Percentiles rank a stretch among this genome's conserved stretches.
Conservation (phyloP, 2,113 vertebrate species). For the Platichthys flesus region DNA sequence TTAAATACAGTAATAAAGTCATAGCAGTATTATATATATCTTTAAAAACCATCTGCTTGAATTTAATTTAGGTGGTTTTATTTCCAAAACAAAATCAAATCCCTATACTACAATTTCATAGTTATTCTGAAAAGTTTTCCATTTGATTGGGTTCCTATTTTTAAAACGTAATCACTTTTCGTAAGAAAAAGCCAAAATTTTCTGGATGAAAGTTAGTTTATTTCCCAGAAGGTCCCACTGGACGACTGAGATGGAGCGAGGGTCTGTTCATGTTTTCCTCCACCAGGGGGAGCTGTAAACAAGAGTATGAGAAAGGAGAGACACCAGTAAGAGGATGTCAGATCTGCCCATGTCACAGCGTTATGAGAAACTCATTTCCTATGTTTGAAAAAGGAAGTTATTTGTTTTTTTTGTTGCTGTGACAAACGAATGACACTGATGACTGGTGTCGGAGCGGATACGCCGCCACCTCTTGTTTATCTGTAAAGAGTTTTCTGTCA, state of each 20-base stretch:
- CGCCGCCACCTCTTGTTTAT: neutral
- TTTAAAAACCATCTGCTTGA: too few relatives aligned
- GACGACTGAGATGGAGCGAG: neutral
- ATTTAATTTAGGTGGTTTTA: neutral
- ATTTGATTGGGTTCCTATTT: too few relatives aligned
- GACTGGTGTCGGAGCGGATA: neutral
- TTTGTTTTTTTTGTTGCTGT: neutral
- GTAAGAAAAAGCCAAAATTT: neutral
- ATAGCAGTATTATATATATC: too few relatives aligned
- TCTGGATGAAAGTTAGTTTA: neutral
- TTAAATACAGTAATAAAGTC: too few relatives aligned
- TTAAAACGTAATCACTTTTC: neutral
- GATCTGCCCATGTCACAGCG: neutral
- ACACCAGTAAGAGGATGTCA: neutral
- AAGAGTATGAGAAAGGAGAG: neutral
- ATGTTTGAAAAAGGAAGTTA: slow-evolving; percentile 19
- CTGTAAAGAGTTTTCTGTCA: neutral
- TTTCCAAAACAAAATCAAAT: too few relatives aligned
- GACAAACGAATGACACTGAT: neutral
- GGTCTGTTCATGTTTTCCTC: slow-evolving; percentile 25
- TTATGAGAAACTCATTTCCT: slow-evolving; percentile 18
- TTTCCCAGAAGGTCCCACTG: neutral
- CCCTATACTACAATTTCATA: too few relatives aligned
- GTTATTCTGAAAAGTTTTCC: too few relatives aligned
- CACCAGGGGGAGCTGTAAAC: slow-evolving; percentile 75